Evolutionary conservation across 2,888 invertebrate genomes (phyloP).

Genomic region (Sinhomidia bicolor): DNA sequence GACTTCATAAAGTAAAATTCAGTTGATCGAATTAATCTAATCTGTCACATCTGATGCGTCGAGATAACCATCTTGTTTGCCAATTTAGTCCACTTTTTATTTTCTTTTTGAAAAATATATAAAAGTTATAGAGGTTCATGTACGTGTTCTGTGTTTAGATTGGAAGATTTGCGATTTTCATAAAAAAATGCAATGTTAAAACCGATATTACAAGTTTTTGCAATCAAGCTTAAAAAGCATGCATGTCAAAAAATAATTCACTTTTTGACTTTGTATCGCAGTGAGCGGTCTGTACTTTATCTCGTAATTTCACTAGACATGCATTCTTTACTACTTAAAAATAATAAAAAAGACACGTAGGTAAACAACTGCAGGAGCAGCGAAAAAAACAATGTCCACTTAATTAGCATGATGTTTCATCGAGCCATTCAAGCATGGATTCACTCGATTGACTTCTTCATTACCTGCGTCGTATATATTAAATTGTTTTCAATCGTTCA

Average conservation of each 20-base stretch:
- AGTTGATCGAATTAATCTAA: slow-evolving; percentile 45
- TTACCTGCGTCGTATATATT: not conserved
- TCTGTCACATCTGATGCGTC: slow-evolving; percentile 9
- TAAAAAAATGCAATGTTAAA: slow-evolving; percentile 29
- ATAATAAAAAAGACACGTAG: not conserved
- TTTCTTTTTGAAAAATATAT: not conserved
- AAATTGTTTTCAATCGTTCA: no score
- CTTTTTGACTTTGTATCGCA: slow-evolving; percentile 18
- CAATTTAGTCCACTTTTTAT: slow-evolving; percentile 5
- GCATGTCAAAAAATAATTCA: slow-evolving; percentile 26
- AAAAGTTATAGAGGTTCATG: not conserved
- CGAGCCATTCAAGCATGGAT: not conserved
- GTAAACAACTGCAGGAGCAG: not conserved
- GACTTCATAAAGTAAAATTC: not conserved
- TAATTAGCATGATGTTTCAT: slow-evolving; percentile 37
- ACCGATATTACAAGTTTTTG: slow-evolving; percentile 42
- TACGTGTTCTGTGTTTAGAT: slow-evolving; percentile 25
- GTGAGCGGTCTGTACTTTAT: slow-evolving; percentile 43
- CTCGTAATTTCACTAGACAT: not conserved
- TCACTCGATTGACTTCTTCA: slow-evolving; percentile 9
- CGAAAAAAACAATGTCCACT: slow-evolving; percentile 42
- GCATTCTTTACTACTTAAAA: not conserved
- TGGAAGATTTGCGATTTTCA: slow-evolving; percentile 17
- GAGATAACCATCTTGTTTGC: slow-evolving; percentile 36
- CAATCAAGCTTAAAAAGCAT: slow-evolving; percentile 38